A percentile compares a stretch with the other conserved stretches of the same genome.
These are phyloP conservation scores for Rhabdornis inornatus DNA, from an alignment of 2,113 vertebrate genomes.

Conservation along the genomic window DNA sequence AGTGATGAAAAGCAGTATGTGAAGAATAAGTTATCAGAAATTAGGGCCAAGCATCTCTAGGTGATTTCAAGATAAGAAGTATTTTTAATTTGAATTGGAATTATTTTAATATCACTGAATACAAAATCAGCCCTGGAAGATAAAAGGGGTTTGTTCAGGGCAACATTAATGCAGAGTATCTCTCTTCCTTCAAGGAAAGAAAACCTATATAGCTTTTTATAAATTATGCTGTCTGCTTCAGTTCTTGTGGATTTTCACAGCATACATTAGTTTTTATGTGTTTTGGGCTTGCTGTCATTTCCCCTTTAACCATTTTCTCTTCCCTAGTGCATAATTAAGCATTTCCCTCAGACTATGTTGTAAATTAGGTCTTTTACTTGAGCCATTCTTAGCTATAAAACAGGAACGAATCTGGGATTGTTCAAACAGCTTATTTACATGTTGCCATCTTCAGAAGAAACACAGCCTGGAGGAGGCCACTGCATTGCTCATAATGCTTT, in stretches of 20 bases:
- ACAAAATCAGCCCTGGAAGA: neutral
- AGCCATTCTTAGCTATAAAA: neutral
- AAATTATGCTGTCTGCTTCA: neutral
- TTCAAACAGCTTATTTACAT: constrained; percentile 6
- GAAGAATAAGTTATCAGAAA: neutral
- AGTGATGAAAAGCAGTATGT: neutral
- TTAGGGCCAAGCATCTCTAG: neutral
- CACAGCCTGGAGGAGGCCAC: neutral
- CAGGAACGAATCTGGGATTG: neutral
- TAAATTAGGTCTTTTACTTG: constrained; percentile 10
- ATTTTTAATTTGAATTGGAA: neutral
- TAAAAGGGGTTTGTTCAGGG: neutral
- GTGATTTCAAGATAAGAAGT: neutral
- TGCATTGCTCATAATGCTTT: neutral
- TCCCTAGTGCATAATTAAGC: constrained; percentile 16
- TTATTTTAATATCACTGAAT: neutral
- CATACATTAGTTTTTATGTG: neutral
- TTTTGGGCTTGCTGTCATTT: neutral
- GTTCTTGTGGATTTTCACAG: neutral
- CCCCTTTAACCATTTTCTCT: neutral
- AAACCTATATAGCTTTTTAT: neutral
- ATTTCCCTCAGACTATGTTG: neutral
- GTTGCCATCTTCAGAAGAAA: neutral
- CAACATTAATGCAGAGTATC: neutral
- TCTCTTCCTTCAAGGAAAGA: neutral